Percentiles rank a stretch among this genome's conserved stretches.
phyloP scores from a whole-genome alignment of 2,888 invertebrate species.

The Folsomia manolachei region DNA sequence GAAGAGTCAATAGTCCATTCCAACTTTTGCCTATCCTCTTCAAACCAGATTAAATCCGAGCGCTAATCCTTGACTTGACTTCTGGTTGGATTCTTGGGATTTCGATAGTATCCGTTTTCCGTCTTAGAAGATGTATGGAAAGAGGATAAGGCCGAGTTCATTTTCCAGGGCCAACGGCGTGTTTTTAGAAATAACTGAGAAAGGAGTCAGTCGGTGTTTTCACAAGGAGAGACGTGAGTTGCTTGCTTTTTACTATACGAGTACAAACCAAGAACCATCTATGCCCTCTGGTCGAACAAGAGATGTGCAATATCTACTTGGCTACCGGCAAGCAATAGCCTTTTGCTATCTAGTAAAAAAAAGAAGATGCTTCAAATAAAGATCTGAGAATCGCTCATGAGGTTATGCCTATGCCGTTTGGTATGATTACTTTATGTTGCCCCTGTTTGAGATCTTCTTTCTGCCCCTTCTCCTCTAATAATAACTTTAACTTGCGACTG shows the following conservation, averaged over 20 bases:
- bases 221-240: constrained; percentile 16
- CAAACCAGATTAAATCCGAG: not conserved
- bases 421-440: no score
- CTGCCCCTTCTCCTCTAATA: constrained; percentile 21
- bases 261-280: not conserved
- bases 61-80: not conserved
- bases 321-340: no score
- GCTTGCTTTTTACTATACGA: constrained; percentile 1
- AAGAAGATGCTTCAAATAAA: not conserved
- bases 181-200: constrained; percentile 20
- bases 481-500: constrained; percentile 23
- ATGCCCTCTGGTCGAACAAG: not conserved
- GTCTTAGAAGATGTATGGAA: not conserved
- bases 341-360: not conserved
- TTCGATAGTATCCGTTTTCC: constrained; percentile 7
- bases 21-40: not conserved
- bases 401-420: no score
- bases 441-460: not conserved
- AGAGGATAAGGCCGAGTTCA: not conserved
- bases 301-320: not conserved
- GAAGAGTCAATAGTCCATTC: not conserved
- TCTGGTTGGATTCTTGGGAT: no score
- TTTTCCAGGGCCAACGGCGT: constrained; percentile 12
- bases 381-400: constrained; percentile 3
- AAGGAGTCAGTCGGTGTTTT: constrained; percentile 11